Evolutionary conservation across 2,797 vertebrate genomes (phyloP).

Genomic region (Chaetodon trifasciatus): DNA sequence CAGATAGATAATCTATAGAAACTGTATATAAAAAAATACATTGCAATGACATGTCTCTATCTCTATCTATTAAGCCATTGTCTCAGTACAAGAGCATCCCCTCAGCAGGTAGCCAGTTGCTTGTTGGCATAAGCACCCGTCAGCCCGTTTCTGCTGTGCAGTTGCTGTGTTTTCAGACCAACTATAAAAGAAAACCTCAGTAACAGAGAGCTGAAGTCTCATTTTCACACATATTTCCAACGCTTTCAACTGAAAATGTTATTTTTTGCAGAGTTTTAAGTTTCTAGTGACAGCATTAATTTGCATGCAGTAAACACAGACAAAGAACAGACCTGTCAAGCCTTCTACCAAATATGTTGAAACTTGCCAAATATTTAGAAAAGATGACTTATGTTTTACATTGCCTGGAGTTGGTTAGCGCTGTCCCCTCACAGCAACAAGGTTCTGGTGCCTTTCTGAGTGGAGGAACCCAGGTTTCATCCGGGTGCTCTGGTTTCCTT

Average conservation of each 20-base stretch:
- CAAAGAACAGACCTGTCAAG: not conserved
- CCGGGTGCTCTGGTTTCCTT: too few relatives aligned
- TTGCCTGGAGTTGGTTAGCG: not conserved
- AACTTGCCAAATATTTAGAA: not conserved
- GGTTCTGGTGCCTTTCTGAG: not conserved
- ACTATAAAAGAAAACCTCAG: conserved; percentile 13
- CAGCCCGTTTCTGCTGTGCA: conserved; percentile 19
- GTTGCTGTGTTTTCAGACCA: conserved; percentile 13
- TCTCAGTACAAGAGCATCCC: conserved; percentile 8
- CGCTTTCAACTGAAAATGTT: not conserved
- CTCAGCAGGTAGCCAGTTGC: conserved; percentile 29
- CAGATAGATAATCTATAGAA: conserved; percentile 37
- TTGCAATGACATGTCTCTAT: conserved; percentile 4
- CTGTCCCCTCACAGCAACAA: not conserved
- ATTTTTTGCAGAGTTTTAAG: not conserved
- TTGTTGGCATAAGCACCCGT: conserved; percentile 27
- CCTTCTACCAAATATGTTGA: not conserved
- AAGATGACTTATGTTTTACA: not conserved
- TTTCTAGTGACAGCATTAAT: not conserved
- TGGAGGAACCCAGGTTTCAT: not conserved
- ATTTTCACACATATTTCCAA: not conserved
- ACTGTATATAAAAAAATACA: conserved; percentile 9
- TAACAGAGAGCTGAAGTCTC: not conserved
- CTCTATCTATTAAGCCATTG: conserved; percentile 35
- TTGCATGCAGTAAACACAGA: not conserved